Evolutionary conservation across 2,797 vertebrate genomes (phyloP), one percentile per base, ranked within the genome.

Genomic region (Acipenser oxyrinchus): DNA sequence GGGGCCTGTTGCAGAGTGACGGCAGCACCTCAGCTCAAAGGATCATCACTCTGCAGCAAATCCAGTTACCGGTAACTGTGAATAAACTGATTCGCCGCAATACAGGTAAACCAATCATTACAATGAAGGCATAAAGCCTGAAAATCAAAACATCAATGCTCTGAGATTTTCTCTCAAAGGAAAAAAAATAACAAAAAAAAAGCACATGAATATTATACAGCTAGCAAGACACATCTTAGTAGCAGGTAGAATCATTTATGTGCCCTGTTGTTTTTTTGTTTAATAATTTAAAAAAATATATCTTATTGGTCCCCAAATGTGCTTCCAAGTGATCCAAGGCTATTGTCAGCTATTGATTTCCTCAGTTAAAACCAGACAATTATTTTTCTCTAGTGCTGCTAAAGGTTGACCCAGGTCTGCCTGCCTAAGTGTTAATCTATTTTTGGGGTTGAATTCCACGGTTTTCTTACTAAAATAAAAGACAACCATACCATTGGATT

Each of bases 81-180:
- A 78, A 78, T 78, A 79, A 82, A 75, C 73, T 76, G 77, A 77
- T 77, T 68, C 72, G 72, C 70, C 70, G 71, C 69, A 65, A 78
- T 69, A 72, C 80, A 82, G 80, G 80, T 82, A 80, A 79, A 74
- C 74, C 78, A 70, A 65, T 72, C 72, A 82, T 82, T 82, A 82
- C 76, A 82, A 71, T 76, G 77, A 74, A 72, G 76, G 68, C 73
- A 75, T 62, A 48, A 64, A 69, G 70, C 71, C 75, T 77, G 70
- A 77, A 77, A 77, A 71, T 72, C 70, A 70, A 74, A 71, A 67
- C 66, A 59, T 62, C 71, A 76, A 37, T 37, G 23, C 23, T 37
- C 23, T 37, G 23, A 37, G 23, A 37, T 37, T 4, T 4, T 37
- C 23, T 37, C 23, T 37, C 23, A 51, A 37, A 60, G 49, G 49